Percentiles rank a stretch among this genome's conserved stretches.
These are phyloP conservation scores for Loris lydekkerianus DNA, from an alignment of 2,797 vertebrate species.

Conservation along the genomic window DNA sequence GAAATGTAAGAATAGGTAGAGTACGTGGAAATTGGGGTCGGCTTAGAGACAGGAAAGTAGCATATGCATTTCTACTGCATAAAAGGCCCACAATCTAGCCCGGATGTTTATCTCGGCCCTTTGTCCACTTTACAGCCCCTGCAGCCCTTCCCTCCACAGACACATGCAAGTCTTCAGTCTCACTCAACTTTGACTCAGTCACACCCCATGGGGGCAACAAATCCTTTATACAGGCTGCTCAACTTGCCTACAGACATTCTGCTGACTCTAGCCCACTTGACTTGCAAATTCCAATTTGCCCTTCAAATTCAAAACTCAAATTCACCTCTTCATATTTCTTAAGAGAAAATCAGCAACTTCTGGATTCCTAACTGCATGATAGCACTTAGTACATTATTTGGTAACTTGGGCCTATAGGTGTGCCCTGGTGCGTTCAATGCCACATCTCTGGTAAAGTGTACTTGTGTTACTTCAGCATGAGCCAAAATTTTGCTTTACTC, in stretches of 20 bases:
- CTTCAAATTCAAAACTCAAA: slow-evolving; percentile 29
- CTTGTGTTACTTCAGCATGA: neutral
- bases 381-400: neutral
- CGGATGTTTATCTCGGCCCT: neutral
- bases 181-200: accelerated
- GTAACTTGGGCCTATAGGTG: neutral
- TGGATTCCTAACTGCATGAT: neutral
- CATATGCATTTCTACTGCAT: neutral
- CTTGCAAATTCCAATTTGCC: slow-evolving; percentile 12
- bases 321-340: neutral
- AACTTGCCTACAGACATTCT: neutral
- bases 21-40: neutral
- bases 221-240: accelerated
- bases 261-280: neutral
- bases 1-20: neutral
- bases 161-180: neutral
- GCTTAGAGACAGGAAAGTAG: neutral
- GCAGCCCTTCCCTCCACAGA: accelerated
- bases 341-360: slow-evolving; percentile 17
- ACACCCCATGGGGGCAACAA: accelerated
- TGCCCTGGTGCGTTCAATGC: no score
- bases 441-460: slow-evolving; percentile 26
- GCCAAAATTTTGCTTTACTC: neutral
- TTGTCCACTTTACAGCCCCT: neutral
- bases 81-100: neutral